Base-by-base conservation (phyloP, 1,140 invertebrate genomes). In the Homalodisca vitripennis region DNA sequence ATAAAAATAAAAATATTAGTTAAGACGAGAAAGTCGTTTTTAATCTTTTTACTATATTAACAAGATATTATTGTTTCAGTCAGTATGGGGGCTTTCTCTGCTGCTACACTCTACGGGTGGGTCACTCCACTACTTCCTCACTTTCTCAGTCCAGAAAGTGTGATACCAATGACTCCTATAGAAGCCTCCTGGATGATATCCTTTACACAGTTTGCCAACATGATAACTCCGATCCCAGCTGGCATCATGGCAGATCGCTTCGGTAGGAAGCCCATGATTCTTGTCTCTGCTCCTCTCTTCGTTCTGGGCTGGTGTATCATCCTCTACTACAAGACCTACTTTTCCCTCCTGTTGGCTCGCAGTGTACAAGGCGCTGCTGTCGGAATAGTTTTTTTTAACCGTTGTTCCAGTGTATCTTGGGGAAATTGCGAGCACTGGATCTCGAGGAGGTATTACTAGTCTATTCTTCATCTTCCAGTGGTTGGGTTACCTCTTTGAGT, bases 401-500 rank as follows among this genome's bases (percentile, higher is more conserved):
- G 76, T 78, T 29, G 79, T 78, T 0, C 85, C 85, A 0, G 82
- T 85, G 13, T 87, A 85, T 73, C 75, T 86, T 3, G 86, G 86
- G 55, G 90, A 92, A 79, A 87, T 89, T 55, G 83, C 87, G 0
- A 85, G 89, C 68, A 80, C 82, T n/a, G 80, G 82, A 3, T 78
- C 86, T 17, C 77, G 89, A 66, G 87, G 88, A 3, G 80, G 84
- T 1, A 75, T 91, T 1, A 87, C 87, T 13, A 85, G 86, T 31
- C 85, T 87, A 72, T 88, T 88, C 66, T 89, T 91, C 73, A 87
- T 85, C 1, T 70, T 91, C 75, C 86, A 90, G 34, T 86, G 86
- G 6, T 71, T 90, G 20, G 95, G 95, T 3, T 87, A 94, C 71
- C 77, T 95, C 0, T 84, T 89, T 30, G 83, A 89, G 0, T 96